Base-by-base conservation (phyloP, 1,140 invertebrate species). In the Danaus plexippus region DNA sequence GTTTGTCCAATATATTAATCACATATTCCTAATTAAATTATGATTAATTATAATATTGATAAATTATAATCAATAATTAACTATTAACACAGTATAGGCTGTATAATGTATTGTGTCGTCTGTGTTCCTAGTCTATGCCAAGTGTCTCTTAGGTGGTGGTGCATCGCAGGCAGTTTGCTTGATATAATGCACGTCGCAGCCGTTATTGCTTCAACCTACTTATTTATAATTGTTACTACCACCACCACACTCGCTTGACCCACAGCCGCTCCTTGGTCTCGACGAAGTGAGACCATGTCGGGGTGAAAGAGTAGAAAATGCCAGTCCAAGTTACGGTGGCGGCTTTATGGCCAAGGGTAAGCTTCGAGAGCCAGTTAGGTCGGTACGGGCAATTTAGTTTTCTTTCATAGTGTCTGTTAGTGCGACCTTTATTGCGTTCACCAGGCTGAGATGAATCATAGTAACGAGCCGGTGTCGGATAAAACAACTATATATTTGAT, bases 181-280 rank as follows among this genome's bases (percentile, higher is more conserved):
- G 82, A 85, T 83, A 83, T 83, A 85, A 80, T 80, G 80, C 77
- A 83, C 75, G 73, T 79, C 82, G 77, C 70, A 65, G 57, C 75
- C 78, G 81, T 83, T 85, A 83, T 83, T 78, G 78, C 77, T 75
- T 63, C 80, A 85, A 85, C 82, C 82, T 83, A 85, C 80, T 85
- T 85, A 83, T 76, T 85, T 85, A 85, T 85, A 85, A 85, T 85
- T 85, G 82, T 83, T 80, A 69, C 72, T 71, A 70, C 70, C 73
- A 69, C 63, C 65, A 56, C 79, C 76, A 74, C 47, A 49, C 42
- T 52, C 67, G 43, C 42, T 49, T 63, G 77, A 77, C 57, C 80
- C 64, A 47, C 63, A 49, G 11, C 59, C 11, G 66, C 62, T 57
- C 65, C 57, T 63, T 55, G 9, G 47, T 54, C 53, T 61, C 44